Base-by-base conservation (phyloP, 2,113 vertebrate species). In the Centropus bengalensis region DNA sequence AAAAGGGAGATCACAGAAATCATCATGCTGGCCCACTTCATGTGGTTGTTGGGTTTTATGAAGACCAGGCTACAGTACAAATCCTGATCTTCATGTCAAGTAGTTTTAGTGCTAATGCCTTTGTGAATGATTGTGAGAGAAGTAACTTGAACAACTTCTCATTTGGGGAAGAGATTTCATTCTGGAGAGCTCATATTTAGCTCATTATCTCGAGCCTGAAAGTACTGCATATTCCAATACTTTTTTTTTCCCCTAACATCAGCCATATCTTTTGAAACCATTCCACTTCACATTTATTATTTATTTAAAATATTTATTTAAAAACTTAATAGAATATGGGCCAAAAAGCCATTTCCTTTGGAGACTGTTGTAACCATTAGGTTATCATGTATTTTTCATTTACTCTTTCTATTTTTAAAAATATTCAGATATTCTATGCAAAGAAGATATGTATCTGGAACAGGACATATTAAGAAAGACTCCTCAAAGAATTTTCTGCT, bases 281-380 rank as follows among this genome's bases (percentile, higher is more conserved):
- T 70, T 87, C 77, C 28, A 23, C 9, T 74, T 83, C 60, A 70
- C 23, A 94, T 88, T 55, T 89, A 96, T 86, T 96, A 91, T 93
- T 95, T 82, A 88, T 36, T 36, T 36, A 36, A 36, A 36, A 36
- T 36, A 36, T 36, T 36, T 36, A 36, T 36, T 36, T 36, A 83
- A 51, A 88, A 54, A 18, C 20, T 67, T 45, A 82, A 23, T 15
- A 82, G 82, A 83, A 62, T 13, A 59, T 13, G 13, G 54, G 24
- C 45, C 88, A 55, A 86, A 86, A 90, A 56, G 8, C 8, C 59
- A 36, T 15, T 49, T 77, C 45, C 70, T 86, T 82, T 81, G 63
- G 24, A 18, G 26, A 55, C 42, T 80, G 15, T 58, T 82, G 23
- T 38, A 93, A 74, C 45, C 91, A 42, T 67, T 89, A 82, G 22